These are phyloP conservation scores for Doris montereyensis DNA, from an alignment of 2,888 invertebrate species.

Conservation along the genomic window DNA sequence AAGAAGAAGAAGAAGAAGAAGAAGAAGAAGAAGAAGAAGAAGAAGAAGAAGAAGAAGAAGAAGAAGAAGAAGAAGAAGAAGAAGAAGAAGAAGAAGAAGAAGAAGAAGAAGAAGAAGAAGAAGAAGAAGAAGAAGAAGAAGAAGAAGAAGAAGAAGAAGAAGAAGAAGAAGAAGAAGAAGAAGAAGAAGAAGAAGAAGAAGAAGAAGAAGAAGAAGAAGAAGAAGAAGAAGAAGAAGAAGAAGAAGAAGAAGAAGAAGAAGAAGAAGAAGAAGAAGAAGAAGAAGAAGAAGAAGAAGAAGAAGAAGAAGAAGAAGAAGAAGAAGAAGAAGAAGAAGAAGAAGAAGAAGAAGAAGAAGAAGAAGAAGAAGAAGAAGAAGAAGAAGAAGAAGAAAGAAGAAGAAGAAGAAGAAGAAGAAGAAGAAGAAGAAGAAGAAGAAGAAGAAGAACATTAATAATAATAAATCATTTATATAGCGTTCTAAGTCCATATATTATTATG, in stretches of 20 bases:
- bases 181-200: neutral
- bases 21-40: neutral
- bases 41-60: neutral
- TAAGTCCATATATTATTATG: no score
- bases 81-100: slow-evolving; percentile 1
- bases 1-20: no score
- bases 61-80: no score
- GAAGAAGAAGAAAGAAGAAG: no score
- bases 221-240: neutral
- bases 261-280: neutral
- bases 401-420: no score
- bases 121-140: slow-evolving; percentile 22
- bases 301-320: neutral
- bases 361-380: no score
- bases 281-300: neutral
- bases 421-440: no score
- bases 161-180: neutral
- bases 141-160: slow-evolving; percentile 23
- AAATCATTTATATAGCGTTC: no score
- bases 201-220: neutral
- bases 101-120: slow-evolving; percentile 21
- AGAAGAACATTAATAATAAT: no score
- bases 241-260: neutral
- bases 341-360: neutral
- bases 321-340: neutral